These are phyloP conservation scores for Elgaria multicarinata DNA, from an alignment of 2,113 vertebrate species.

Conservation along the genomic window DNA sequence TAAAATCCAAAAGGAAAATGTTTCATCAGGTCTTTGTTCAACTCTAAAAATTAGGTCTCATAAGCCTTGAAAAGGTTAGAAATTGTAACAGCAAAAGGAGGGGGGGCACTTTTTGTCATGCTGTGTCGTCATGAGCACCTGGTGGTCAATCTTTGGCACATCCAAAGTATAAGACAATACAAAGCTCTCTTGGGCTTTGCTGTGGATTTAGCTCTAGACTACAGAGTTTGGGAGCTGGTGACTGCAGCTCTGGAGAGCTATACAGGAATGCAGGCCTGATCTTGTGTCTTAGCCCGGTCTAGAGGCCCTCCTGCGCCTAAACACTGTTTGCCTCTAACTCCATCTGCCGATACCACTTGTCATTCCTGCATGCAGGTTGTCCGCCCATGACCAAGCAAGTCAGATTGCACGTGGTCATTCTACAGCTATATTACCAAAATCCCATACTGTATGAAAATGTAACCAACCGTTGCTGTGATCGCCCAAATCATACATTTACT, in stretches of 20 bases:
- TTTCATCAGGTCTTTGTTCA: conserved; percentile 7
- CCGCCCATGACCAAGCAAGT: background rate
- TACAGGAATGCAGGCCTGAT: background rate
- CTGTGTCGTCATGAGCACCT: background rate
- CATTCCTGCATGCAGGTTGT: accelerated
- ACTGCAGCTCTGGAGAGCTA: background rate
- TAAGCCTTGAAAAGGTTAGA: background rate
- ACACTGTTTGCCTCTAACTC: background rate
- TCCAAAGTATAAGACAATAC: background rate
- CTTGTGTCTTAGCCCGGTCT: background rate
- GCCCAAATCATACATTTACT: background rate
- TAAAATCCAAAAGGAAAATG: background rate
- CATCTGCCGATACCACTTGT: background rate
- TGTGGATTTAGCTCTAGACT: background rate
- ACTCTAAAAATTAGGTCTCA: conserved; percentile 4
- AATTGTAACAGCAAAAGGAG: background rate
- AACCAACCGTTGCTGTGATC: background rate
- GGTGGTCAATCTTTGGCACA: background rate
- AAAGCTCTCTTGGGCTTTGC: background rate
- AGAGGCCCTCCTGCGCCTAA: background rate
- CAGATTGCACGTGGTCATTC: accelerated
- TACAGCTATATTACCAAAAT: background rate
- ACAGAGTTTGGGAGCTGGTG: background rate
- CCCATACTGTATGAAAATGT: no score
- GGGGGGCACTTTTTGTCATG: background rate